A percentile compares a stretch with the other conserved stretches of the same genome.
Conservation (phyloP, 2,797 vertebrate genomes). For the Telmatherina bonti region DNA sequence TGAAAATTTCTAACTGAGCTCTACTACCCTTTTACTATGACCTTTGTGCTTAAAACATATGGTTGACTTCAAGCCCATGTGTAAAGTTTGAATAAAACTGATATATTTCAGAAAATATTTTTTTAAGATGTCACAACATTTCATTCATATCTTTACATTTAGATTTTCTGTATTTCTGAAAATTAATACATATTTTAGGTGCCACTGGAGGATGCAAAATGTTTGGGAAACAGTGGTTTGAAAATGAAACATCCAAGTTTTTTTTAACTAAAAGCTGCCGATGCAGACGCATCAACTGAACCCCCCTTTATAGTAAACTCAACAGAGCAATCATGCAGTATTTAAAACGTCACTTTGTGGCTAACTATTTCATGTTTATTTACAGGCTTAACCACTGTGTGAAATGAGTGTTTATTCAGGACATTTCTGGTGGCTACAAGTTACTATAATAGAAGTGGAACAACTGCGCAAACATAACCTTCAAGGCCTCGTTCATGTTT, state of each 20-base stretch:
- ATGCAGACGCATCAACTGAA: too few relatives aligned
- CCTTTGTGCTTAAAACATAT: background rate
- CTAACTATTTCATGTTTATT: constrained; percentile 1
- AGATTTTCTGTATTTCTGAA: too few relatives aligned
- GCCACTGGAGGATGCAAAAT: too few relatives aligned
- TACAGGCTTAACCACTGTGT: too few relatives aligned
- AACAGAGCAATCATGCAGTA: too few relatives aligned
- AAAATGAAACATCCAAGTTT: too few relatives aligned
- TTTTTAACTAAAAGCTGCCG: too few relatives aligned
- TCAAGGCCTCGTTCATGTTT: background rate
- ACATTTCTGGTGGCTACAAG: background rate
- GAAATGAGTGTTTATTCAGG: background rate
- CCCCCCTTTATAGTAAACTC: too few relatives aligned
- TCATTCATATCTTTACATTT: too few relatives aligned
- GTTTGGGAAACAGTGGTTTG: too few relatives aligned
- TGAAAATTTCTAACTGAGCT: background rate
- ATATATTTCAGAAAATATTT: background rate
- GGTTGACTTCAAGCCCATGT: background rate
- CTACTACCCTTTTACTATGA: background rate
- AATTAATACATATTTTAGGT: too few relatives aligned
- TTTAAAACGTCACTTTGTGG: background rate
- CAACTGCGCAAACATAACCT: background rate
- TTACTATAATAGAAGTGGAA: background rate
- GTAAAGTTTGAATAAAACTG: background rate
- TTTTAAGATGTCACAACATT: too few relatives aligned